These are phyloP conservation scores for Eubasilissa splendida DNA, from an alignment of 2,888 invertebrate genomes.

Conservation along the genomic window DNA sequence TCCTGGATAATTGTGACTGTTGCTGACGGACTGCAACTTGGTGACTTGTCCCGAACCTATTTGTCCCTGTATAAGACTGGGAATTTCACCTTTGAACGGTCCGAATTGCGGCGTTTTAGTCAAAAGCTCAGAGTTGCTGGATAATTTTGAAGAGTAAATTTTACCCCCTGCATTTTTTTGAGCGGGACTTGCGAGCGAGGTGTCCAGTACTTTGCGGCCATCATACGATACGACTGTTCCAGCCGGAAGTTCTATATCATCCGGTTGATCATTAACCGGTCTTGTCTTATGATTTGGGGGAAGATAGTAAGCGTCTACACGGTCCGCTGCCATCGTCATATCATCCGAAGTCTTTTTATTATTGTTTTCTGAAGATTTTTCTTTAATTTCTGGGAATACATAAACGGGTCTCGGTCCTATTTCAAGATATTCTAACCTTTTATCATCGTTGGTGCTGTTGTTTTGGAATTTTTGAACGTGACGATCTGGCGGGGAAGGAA, in stretches of 20 bases:
- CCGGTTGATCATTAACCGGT: constrained; percentile 66
- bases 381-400: constrained; percentile 63
- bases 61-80: constrained; percentile 63
- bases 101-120: constrained; percentile 82
- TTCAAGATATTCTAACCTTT: constrained; percentile 61
- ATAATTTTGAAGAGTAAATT: constrained; percentile 67
- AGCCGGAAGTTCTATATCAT: constrained; percentile 65
- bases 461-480: constrained; percentile 63
- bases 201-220: constrained; percentile 81
- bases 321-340: constrained; percentile 81
- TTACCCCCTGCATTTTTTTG: constrained; percentile 64
- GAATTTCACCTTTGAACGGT: constrained; percentile 82
- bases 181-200: constrained; percentile 72
- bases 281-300: constrained; percentile 77
- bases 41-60: constrained; percentile 60
- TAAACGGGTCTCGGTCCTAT: constrained; percentile 71
- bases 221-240: constrained; percentile 82
- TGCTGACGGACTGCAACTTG: constrained; percentile 60
- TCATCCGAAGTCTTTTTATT: constrained; percentile 64
- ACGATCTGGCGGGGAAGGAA: constrained; percentile 83
- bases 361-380: constrained; percentile 65
- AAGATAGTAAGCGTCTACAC: constrained; percentile 81
- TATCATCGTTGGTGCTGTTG: constrained; percentile 57
- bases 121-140: constrained; percentile 72
- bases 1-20: constrained; percentile 59